These are phyloP conservation scores for Marmota monax DNA, from an alignment of 2,113 vertebrate species.

Conservation along the genomic window DNA sequence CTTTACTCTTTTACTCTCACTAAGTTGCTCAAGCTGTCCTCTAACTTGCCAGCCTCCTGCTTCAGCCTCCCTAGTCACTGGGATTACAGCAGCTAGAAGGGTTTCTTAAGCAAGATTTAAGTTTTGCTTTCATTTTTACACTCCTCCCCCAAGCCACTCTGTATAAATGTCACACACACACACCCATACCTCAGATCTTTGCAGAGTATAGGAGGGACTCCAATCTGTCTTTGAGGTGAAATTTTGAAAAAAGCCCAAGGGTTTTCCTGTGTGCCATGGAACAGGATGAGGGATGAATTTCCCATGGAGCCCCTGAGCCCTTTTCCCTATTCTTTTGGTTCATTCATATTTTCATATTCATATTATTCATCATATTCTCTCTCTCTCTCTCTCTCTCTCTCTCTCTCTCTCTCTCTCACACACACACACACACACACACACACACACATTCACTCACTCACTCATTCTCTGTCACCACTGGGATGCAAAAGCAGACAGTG, in stretches of 20 bases:
- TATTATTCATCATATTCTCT: no score
- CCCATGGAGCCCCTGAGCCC: not conserved
- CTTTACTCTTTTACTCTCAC: no score
- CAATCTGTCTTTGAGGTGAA: not conserved
- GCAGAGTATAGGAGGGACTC: not conserved
- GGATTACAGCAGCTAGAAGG: no score
- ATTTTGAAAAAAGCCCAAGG: not conserved
- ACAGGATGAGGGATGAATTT: not conserved
- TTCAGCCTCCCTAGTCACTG: no score
- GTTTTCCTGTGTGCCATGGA: not conserved
- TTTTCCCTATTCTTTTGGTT: not conserved
- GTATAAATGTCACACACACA: not conserved
- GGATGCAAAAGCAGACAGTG: not conserved
- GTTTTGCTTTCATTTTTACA: not conserved
- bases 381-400: no score
- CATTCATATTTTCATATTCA: not conserved
- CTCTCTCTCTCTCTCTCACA: no score
- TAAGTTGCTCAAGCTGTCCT: no score
- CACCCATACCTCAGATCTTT: not conserved
- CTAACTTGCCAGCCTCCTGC: no score
- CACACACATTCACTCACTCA: no score
- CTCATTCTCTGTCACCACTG: not conserved
- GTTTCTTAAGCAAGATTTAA: not conserved
- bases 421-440: no score
- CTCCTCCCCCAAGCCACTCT: not conserved